Evolutionary conservation across 2,888 invertebrate genomes (phyloP), one percentile per base, ranked within the genome.

Genomic region (Scrobipalpa atriplicella): DNA sequence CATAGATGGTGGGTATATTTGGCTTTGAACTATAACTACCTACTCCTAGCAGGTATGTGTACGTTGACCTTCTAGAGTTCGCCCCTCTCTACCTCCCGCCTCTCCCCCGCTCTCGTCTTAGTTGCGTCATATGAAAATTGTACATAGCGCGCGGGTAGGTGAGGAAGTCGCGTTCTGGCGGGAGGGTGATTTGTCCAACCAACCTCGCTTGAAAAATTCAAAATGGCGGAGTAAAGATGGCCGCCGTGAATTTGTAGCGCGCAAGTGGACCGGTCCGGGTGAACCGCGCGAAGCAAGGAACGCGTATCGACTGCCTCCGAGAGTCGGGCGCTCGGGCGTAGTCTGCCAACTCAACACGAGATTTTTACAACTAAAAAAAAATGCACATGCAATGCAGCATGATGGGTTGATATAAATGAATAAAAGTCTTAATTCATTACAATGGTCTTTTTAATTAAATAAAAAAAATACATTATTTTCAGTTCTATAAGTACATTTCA

Each of bases 401-500:
- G 13, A 18, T 36, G 43, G 61, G 19, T 52, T 38, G 63, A 18
- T 61, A 64, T 7, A n/a, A 29, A 19, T 19, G n/a, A 58, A 58
- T 58, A 69, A 67, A 64, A 65, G 61, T 13, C 18, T 16, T 62
- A 41, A 67, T 68, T 72, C 82, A 80, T 82, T 87, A 86, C 83
- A 87, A 84, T 89, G 89, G 88, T 90, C 79, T 86, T 89, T 87
- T 90, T 87, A 86, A 86, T 89, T 87, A 88, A 89, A 89, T 87
- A 88, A 89, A 90, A 90, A 91, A 90, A 90, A 89, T 89, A 90
- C 89, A 89, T 87, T 79, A 84, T 89, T 83, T 52, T 89, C 87
- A 89, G 86, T 87, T 90, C 86, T 90, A 89, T 91, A 91, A 92
- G 92, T 91, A 92, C 92, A 85, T 87, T n/a, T 68, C 86, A 91